Percentiles rank a stretch among this genome's conserved stretches.
Conservation (phyloP, 1,140 invertebrate species). For the Protaetia brevitarsis region DNA sequence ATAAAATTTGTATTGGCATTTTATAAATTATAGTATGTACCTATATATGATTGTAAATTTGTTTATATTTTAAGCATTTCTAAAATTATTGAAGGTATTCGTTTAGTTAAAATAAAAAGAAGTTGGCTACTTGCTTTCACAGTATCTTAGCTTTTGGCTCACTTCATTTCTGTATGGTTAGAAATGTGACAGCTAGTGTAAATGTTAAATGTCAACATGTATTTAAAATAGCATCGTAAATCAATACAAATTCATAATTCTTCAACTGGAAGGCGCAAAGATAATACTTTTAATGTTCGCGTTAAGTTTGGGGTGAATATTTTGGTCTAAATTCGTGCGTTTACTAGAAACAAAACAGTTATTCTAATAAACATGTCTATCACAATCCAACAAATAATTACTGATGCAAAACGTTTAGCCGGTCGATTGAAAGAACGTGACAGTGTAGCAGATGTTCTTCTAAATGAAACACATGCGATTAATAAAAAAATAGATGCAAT, state of each 20-base stretch:
- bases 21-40: too few relatives aligned
- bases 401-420: conserved; percentile 85
- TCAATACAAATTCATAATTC: background rate
- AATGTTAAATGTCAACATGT: background rate
- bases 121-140: too few relatives aligned
- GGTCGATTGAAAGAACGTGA: conserved; percentile 85
- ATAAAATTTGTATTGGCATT: too few relatives aligned
- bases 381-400: conserved; percentile 87
- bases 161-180: background rate
- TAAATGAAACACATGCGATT: conserved; percentile 82
- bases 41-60: too few relatives aligned
- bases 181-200: background rate
- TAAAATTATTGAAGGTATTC: too few relatives aligned
- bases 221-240: conserved; percentile 5
- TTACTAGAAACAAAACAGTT: background rate
- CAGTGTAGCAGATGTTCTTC: conserved; percentile 74
- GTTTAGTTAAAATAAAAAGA: too few relatives aligned
- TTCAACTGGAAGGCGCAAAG: background rate
- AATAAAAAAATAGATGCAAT: conserved; percentile 88
- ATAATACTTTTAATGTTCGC: background rate
- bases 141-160: too few relatives aligned
- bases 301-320: background rate
- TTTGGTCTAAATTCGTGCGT: background rate
- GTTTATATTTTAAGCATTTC: too few relatives aligned
- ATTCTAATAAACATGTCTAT: conserved; percentile 56